phyloP scores from a whole-genome alignment of 92 coral and sea anemone species.

The Epizoanthus rinbou region DNA sequence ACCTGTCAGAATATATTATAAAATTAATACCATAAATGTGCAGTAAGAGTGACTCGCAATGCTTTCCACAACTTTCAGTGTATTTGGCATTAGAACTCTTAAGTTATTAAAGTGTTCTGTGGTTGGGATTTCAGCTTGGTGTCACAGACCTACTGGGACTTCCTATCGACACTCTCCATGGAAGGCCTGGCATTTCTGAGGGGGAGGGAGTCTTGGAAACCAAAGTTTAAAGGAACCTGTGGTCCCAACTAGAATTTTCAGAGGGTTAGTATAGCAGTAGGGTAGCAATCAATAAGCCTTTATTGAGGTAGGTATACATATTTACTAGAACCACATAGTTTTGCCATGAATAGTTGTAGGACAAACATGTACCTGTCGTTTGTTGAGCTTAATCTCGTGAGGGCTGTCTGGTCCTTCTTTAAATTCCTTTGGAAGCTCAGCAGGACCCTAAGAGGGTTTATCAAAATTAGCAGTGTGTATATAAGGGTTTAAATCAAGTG shows the following conservation, averaged over 20 bases:
- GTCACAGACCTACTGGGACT: no score
- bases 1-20: conserved; percentile 50
- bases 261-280: no score
- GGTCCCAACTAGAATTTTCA: no score
- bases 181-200: no score
- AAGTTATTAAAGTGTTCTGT: neutral
- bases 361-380: conserved; percentile 70
- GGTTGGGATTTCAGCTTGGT: neutral
- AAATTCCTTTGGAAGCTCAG: conserved; percentile 83
- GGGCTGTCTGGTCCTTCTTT: conserved; percentile 89
- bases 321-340: neutral
- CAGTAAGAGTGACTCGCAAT: neutral
- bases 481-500: no score
- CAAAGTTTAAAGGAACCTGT: no score
- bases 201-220: no score
- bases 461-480: no score
- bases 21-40: neutral
- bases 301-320: neutral
- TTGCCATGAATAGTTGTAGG: neutral
- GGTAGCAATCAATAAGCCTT: no score
- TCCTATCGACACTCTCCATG: no score
- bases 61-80: no score
- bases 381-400: conserved; percentile 82
- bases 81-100: no score
- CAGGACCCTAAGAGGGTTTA: conserved; percentile 72